Evolutionary conservation across 2,113 vertebrate species (phyloP).

Genomic region (Jaculus jaculus): DNA sequence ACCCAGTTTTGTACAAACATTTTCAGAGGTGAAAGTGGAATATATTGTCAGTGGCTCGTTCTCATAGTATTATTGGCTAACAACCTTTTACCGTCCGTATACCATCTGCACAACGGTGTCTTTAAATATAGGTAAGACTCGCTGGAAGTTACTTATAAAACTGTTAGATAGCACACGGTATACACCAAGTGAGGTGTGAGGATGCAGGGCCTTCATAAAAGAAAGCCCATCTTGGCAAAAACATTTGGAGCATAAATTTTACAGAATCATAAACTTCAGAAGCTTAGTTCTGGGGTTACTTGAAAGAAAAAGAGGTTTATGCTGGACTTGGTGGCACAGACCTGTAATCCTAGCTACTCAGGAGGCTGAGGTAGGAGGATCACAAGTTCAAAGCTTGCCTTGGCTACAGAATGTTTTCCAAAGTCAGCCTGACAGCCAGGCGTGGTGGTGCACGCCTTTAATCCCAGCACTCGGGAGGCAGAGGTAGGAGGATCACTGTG

Average conservation of each 20-base stretch:
- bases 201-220: not conserved
- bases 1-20: constrained; percentile 65
- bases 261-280: constrained; percentile 6
- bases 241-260: not conserved
- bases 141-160: constrained; percentile 24
- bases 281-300: not conserved
- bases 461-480: too few species aligned
- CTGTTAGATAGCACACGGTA: not conserved
- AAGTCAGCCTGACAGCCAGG: not conserved
- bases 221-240: not conserved
- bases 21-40: constrained; percentile 69
- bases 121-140: constrained; percentile 35
- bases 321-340: not conserved
- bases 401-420: not conserved
- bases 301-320: not conserved
- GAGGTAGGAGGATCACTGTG: too few species aligned
- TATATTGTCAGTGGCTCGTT: constrained; percentile 54
- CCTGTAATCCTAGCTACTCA: not conserved
- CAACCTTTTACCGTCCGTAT: constrained; percentile 27
- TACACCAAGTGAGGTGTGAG: not conserved
- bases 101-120: constrained; percentile 42
- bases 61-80: constrained; percentile 59
- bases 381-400: not conserved
- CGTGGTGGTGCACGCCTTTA: too few species aligned
- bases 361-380: not conserved